phyloP scores from a whole-genome alignment of 2,797 vertebrate genomes.

The Cephalopachus bancanus region DNA sequence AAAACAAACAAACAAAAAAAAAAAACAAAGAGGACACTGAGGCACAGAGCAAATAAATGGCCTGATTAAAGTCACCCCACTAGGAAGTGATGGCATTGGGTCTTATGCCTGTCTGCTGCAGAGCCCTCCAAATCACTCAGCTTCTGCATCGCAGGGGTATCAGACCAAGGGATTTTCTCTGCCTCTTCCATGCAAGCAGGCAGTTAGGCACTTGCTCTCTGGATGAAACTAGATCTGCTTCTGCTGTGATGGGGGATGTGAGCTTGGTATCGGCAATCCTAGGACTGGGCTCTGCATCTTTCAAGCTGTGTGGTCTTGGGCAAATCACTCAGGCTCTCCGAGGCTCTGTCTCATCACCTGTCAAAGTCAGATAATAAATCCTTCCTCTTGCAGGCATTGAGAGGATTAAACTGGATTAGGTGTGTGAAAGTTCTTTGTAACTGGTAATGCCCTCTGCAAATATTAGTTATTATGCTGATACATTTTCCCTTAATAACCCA shows the following conservation, averaged over 20 bases:
- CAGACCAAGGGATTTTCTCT: not conserved
- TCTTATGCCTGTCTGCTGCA: not conserved
- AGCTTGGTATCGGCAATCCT: fast-evolving
- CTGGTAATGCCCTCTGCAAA: slow-evolving; percentile 78
- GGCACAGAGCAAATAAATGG: not conserved
- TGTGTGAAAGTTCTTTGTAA: slow-evolving; percentile 76
- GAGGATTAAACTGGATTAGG: slow-evolving; percentile 82
- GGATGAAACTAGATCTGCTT: not conserved
- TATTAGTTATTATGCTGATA: slow-evolving; percentile 80
- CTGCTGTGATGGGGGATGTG: fast-evolving
- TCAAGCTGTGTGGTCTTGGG: slow-evolving; percentile 32
- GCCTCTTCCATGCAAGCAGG: not conserved
- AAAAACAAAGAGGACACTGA: not conserved
- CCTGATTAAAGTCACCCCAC: not conserved
- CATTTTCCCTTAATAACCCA: slow-evolving; percentile 74
- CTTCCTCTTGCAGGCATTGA: slow-evolving; percentile 61
- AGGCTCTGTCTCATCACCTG: slow-evolving; percentile 62
- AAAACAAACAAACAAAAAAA: no score
- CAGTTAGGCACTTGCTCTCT: fast-evolving
- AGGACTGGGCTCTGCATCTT: not conserved
- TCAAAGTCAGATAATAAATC: slow-evolving; percentile 76
- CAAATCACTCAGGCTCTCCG: slow-evolving; percentile 46
- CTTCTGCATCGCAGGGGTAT: not conserved
- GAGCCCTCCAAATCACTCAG: not conserved
- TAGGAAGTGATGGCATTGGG: not conserved